Conservation (phyloP, 2,113 vertebrate species). For the Corydoras sp. region DNA sequence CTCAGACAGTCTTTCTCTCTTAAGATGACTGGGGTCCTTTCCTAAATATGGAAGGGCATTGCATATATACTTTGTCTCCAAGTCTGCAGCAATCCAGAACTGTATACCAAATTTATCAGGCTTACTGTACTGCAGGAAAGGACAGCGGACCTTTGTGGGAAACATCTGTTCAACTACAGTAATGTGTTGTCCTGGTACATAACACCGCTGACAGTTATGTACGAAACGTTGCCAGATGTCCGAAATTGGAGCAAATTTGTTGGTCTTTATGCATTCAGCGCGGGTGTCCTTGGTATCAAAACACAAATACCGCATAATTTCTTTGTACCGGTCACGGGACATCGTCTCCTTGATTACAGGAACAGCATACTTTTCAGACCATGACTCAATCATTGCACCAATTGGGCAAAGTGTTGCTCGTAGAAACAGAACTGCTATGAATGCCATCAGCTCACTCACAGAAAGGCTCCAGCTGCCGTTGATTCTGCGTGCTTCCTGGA, state of each 20-base stretch:
- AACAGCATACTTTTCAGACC: slow-evolving; percentile 7
- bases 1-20: neutral
- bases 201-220: neutral
- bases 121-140: neutral
- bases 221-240: no score
- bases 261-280: no score
- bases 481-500: neutral
- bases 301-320: slow-evolving; percentile 3
- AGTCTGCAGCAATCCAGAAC: neutral
- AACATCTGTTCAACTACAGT: neutral
- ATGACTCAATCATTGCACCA: slow-evolving; percentile 9
- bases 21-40: neutral
- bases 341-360: slow-evolving; percentile 11
- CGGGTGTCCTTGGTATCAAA: slow-evolving; percentile 1
- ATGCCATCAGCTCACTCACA: neutral
- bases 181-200: neutral
- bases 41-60: neutral
- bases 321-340: neutral
- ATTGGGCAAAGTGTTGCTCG: slow-evolving; percentile 6
- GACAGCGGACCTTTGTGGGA: neutral
- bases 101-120: neutral
- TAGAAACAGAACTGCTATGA: slow-evolving; percentile 1
- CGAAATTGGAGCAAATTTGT: no score
- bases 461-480: neutral
- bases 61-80: slow-evolving; percentile 1